Conservation (phyloP, 2,113 vertebrate genomes). For the Cisticola juncidis region DNA sequence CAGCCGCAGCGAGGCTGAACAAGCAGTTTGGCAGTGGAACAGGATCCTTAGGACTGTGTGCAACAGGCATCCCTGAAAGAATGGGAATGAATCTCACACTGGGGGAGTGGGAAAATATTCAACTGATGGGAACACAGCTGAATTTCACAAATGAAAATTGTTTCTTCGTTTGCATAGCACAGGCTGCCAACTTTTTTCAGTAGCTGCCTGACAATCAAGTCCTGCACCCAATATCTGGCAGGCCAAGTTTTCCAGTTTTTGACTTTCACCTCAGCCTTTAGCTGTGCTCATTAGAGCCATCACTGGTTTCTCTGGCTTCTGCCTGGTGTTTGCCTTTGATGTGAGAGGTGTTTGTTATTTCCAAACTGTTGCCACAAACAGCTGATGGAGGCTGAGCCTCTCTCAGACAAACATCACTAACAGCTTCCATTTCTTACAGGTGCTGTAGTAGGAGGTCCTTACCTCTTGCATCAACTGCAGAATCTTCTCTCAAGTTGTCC, state of each 20-base stretch:
- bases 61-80: slow-evolving; percentile 18
- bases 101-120: slow-evolving; percentile 13
- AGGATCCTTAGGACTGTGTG: neutral
- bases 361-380: neutral
- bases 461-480: neutral
- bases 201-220: neutral
- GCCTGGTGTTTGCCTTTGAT: neutral
- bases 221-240: neutral
- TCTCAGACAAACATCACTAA: neutral
- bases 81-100: neutral
- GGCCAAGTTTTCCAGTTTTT: neutral
- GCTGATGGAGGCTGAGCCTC: neutral
- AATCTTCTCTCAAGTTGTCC: neutral
- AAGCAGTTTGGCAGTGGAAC: slow-evolving; percentile 12
- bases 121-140: slow-evolving; percentile 27
- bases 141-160: slow-evolving; percentile 48
- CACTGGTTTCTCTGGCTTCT: neutral
- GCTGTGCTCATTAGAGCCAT: neutral
- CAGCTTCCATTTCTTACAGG: neutral
- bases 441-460: neutral
- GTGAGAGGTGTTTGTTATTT: neutral
- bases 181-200: neutral
- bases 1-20: neutral
- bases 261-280: neutral
- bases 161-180: neutral